A percentile compares a stretch with the other conserved stretches of the same genome.
Conservation (phyloP, 2,797 vertebrate species). For the Spinus pinus region DNA sequence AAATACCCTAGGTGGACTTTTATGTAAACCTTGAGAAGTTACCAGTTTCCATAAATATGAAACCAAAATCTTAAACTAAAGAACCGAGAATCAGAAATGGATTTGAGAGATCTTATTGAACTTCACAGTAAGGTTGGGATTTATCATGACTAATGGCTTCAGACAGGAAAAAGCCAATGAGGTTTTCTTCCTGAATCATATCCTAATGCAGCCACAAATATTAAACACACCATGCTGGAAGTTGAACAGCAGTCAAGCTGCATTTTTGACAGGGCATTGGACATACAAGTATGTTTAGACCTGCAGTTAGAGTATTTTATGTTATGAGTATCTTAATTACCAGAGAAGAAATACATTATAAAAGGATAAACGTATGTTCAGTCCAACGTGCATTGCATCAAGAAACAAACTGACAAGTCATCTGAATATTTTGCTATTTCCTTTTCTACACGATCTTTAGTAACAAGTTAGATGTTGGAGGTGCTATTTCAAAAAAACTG, state of each 20-base stretch:
- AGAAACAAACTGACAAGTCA: conserved; percentile 61
- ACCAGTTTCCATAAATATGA: conserved; percentile 48
- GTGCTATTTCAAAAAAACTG: conserved; percentile 65
- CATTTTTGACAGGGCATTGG: conserved; percentile 50
- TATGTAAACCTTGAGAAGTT: conserved; percentile 52
- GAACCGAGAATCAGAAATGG: conserved; percentile 37
- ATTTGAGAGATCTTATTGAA: conserved; percentile 60
- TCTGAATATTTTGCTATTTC: conserved; percentile 55
- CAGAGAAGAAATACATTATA: conserved; percentile 67
- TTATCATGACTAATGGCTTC: conserved; percentile 70
- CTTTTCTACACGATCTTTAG: conserved; percentile 61
- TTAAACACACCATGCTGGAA: conserved; percentile 66
- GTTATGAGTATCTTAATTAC: conserved; percentile 60
- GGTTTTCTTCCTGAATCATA: conserved; percentile 53
- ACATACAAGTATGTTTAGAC: conserved; percentile 66
- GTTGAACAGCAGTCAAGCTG: conserved; percentile 65
- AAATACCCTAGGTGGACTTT: conserved; percentile 41
- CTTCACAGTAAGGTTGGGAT: conserved; percentile 69
- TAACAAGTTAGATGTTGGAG: conserved; percentile 63
- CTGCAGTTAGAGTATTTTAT: conserved; percentile 46
- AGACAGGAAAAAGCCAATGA: conserved; percentile 40
- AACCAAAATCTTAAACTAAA: conserved; percentile 41
- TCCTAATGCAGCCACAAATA: conserved; percentile 68
- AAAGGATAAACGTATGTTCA: conserved; percentile 60
- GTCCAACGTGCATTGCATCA: conserved; percentile 71